These are phyloP conservation scores for Lepus americanus DNA, from an alignment of 2,113 vertebrate species.

Conservation along the genomic window DNA sequence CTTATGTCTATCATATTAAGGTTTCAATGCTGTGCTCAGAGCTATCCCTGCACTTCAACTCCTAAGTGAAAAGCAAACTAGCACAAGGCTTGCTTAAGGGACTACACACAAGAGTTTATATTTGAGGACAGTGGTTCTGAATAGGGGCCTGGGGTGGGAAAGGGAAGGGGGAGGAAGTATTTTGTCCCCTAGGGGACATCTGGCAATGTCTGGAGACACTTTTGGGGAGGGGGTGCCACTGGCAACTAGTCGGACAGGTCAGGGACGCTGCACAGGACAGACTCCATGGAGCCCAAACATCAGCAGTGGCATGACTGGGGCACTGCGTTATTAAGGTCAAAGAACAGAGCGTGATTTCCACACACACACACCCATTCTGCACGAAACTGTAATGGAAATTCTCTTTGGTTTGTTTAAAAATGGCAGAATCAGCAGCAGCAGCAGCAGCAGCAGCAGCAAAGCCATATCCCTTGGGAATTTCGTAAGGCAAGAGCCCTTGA, in stretches of 20 bases:
- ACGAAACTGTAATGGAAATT: neutral
- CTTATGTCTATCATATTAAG: neutral
- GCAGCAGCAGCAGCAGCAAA: neutral
- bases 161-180: neutral
- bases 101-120: neutral
- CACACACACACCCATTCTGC: neutral
- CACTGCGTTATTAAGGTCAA: neutral
- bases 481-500: neutral
- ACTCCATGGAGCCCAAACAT: neutral
- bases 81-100: neutral
- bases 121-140: neutral
- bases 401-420: neutral
- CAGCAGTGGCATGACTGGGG: neutral
- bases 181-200: neutral
- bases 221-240: neutral
- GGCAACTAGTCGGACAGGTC: neutral
- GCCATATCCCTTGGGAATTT: neutral
- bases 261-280: neutral
- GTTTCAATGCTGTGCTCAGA: conserved; percentile 2
- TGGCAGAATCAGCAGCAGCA: no score
- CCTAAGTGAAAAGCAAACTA: neutral
- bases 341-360: neutral
- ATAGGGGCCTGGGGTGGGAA: accelerated
- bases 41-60: neutral
- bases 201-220: neutral